Percentiles rank a stretch among this genome's conserved stretches.
Evolutionary conservation across 2,888 invertebrate species (phyloP).

Genomic region (Phengaris arion): DNA sequence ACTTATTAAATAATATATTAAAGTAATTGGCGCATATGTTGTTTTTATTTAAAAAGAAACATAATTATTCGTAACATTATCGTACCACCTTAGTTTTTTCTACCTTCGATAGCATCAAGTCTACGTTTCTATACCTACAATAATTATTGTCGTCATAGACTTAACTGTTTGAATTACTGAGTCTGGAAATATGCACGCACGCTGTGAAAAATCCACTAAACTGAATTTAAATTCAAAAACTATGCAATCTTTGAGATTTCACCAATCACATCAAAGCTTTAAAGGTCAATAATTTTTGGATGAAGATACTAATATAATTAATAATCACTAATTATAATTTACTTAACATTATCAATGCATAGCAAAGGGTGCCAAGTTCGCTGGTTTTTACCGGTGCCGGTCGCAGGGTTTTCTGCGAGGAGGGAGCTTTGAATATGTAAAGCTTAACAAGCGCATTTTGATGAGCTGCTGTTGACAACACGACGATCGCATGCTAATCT

Average conservation of each 20-base stretch:
- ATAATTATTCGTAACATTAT: neutral
- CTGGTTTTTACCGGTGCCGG: neutral
- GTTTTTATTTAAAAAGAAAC: neutral
- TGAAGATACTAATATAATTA: no score
- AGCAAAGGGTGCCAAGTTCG: neutral
- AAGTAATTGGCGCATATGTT: neutral
- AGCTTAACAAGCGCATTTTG: slow-evolving; percentile 17
- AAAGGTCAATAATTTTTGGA: no score
- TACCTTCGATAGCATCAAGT: no score
- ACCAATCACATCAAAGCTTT: no score
- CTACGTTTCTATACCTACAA: no score
- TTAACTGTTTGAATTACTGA: no score
- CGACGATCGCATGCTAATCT: slow-evolving; percentile 12
- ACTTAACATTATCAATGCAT: neutral
- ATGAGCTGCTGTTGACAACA: slow-evolving; percentile 12
- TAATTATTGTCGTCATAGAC: no score
- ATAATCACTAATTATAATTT: neutral
- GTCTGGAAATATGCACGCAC: no score
- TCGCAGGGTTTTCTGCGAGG: neutral
- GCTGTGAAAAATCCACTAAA: no score
- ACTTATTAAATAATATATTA: slow-evolving; percentile 13
- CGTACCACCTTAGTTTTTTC: neutral
- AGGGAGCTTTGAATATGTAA: slow-evolving; percentile 13
- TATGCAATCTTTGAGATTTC: no score
- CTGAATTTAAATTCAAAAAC: no score